Evolutionary conservation across 2,113 vertebrate genomes (phyloP).

Genomic region (Actenoides lindsayi): DNA sequence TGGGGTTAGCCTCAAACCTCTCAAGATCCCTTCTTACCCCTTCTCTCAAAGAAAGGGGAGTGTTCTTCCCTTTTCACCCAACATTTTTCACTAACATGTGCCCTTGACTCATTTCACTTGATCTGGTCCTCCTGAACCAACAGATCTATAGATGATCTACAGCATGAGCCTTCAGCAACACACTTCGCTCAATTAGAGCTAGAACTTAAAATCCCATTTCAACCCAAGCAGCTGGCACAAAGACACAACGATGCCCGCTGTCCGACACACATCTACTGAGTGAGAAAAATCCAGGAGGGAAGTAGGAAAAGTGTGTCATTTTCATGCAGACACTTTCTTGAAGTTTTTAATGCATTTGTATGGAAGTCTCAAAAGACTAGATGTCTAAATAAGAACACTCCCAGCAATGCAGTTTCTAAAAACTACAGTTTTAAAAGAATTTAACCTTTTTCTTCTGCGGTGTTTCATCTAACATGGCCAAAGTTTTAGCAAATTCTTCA

Average conservation of each 20-base stretch:
- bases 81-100: background rate
- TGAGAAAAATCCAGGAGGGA: background rate
- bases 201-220: background rate
- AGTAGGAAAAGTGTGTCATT: background rate
- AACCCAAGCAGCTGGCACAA: background rate
- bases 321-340: background rate
- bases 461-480: constrained; percentile 90
- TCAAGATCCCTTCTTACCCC: background rate
- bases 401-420: background rate
- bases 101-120: background rate
- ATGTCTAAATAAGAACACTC: background rate
- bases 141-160: background rate
- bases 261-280: background rate
- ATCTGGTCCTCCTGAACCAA: background rate
- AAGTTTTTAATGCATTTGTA: background rate
- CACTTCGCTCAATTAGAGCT: background rate
- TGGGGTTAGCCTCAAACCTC: background rate
- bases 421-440: background rate
- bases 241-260: background rate
- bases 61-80: background rate
- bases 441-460: constrained; percentile 88
- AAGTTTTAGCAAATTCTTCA: constrained; percentile 92
- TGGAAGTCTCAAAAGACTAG: background rate
- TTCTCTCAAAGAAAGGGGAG: background rate
- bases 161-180: background rate